Evolutionary conservation across 2,888 invertebrate genomes (phyloP).

Genomic region (Volucella bombylans): DNA sequence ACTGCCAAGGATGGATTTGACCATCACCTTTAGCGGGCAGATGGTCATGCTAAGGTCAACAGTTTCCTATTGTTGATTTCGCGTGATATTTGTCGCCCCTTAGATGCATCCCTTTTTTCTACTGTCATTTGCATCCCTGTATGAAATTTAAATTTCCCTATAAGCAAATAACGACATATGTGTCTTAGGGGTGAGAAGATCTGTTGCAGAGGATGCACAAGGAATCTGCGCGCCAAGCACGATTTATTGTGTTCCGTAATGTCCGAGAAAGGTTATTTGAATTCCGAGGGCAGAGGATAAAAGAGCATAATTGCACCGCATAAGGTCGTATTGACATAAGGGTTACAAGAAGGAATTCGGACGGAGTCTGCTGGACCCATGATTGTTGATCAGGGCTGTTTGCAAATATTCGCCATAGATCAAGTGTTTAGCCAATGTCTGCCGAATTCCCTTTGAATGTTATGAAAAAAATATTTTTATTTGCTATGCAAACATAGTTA

Average conservation of each 20-base stretch:
- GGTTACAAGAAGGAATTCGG: constrained; percentile 13
- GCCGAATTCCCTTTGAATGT: too few relatives aligned
- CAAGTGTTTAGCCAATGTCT: too few relatives aligned
- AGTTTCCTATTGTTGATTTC: constrained; percentile 48
- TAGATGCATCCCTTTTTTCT: constrained; percentile 51
- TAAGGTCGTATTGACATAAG: constrained; percentile 64
- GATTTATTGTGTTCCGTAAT: constrained; percentile 12
- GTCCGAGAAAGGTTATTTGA: constrained; percentile 60
- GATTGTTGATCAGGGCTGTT: too few relatives aligned
- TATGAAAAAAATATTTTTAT: too few relatives aligned
- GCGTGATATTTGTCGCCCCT: constrained; percentile 66
- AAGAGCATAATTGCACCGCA: constrained; percentile 66
- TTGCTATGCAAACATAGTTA: too few relatives aligned
- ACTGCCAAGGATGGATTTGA: constrained; percentile 49
- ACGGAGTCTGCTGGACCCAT: too few relatives aligned
- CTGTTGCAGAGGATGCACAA: constrained; percentile 50
- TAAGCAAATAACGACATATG: constrained; percentile 65
- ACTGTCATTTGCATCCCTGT: constrained; percentile 59
- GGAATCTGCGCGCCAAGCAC: constrained; percentile 41
- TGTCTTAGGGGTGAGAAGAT: constrained; percentile 43
- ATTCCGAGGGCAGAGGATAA: constrained; percentile 47
- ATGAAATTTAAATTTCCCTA: constrained; percentile 58
- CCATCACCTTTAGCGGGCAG: constrained; percentile 66
- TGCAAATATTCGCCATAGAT: too few relatives aligned
- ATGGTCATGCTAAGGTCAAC: constrained; percentile 67